Evolutionary conservation across 2,797 vertebrate species (phyloP).

Genomic region (Adelosebastes latens): DNA sequence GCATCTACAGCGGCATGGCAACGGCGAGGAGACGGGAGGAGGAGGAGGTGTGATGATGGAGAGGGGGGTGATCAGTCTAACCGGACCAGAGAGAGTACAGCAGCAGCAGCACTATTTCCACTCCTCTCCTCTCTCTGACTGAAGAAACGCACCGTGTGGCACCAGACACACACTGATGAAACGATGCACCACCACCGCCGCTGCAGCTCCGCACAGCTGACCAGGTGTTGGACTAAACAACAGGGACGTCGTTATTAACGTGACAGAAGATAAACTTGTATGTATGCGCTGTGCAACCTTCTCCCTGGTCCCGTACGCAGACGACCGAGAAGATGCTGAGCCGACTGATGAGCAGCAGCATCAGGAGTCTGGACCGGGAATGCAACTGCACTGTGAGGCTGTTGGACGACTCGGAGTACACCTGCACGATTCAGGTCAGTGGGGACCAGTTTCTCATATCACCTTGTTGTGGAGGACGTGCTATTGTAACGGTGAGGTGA

Average conservation of each 20-base stretch:
- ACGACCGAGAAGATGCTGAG: constrained; percentile 92
- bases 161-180: constrained; percentile 24
- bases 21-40: constrained; percentile 32
- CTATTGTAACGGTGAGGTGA: constrained; percentile 8
- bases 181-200: constrained; percentile 69
- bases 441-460: constrained; percentile 32
- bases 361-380: constrained; percentile 95
- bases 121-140: constrained; percentile 12
- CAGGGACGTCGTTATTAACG: constrained; percentile 60
- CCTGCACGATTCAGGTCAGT: constrained; percentile 96
- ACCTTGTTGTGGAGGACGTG: constrained; percentile 47
- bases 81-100: constrained; percentile 51
- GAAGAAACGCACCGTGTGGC: constrained; percentile 25
- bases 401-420: constrained; percentile 97
- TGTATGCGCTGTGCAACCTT: constrained; percentile 53
- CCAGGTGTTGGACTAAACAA: constrained; percentile 70
- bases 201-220: constrained; percentile 40
- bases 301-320: constrained; percentile 71
- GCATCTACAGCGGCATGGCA: constrained; percentile 59
- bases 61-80: constrained; percentile 24
- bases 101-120: constrained; percentile 5
- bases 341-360: constrained; percentile 96
- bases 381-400: constrained; percentile 96
- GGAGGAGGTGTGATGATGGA: constrained; percentile 49
- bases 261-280: constrained; percentile 60